Percentiles rank a stretch among this genome's conserved stretches.
Conservation (phyloP, 2,888 invertebrate genomes). For the Hoplodrina blanda region DNA sequence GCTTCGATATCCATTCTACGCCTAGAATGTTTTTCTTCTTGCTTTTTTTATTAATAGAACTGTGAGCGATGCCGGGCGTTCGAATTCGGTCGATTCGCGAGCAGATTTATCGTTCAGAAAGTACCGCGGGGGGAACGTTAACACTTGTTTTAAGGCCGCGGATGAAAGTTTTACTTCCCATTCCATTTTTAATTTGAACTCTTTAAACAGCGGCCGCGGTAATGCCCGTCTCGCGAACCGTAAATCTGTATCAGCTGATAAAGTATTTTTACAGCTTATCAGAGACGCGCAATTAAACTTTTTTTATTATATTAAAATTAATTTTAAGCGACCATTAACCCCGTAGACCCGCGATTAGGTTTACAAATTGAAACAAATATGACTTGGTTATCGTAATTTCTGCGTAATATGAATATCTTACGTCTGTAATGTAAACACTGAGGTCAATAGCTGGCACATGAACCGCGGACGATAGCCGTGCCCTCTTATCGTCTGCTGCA, state of each 20-base stretch:
- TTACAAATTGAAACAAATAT: conserved; percentile 83
- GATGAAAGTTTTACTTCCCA: conserved; percentile 86
- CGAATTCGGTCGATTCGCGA: conserved; percentile 85
- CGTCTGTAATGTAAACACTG: conserved; percentile 83
- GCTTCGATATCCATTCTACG: conserved; percentile 70
- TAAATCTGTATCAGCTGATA: conserved; percentile 71
- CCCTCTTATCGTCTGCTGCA: conserved; percentile 85
- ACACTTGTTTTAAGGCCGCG: conserved; percentile 84
- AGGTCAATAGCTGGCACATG: conserved; percentile 89
- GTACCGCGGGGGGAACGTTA: conserved; percentile 81
- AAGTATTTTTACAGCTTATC: conserved; percentile 59
- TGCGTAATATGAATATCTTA: conserved; percentile 77
- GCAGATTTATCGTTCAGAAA: conserved; percentile 85
- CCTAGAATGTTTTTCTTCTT: conserved; percentile 80
- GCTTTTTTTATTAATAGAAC: conserved; percentile 82
- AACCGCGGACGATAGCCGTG: conserved; percentile 81
- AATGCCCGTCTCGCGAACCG: conserved; percentile 54
- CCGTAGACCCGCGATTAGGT: conserved; percentile 77
- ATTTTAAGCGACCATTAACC: conserved; percentile 86
- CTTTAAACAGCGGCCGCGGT: conserved; percentile 76
- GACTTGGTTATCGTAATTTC: conserved; percentile 76
- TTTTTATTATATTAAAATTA: conserved; percentile 78
- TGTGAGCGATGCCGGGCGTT: conserved; percentile 81
- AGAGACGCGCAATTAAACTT: conserved; percentile 65
- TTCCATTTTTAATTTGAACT: conserved; percentile 85